A percentile compares a stretch with the other conserved stretches of the same genome.
phyloP scores from a whole-genome alignment of 2,113 vertebrate species.

The Seriola dumerili region DNA sequence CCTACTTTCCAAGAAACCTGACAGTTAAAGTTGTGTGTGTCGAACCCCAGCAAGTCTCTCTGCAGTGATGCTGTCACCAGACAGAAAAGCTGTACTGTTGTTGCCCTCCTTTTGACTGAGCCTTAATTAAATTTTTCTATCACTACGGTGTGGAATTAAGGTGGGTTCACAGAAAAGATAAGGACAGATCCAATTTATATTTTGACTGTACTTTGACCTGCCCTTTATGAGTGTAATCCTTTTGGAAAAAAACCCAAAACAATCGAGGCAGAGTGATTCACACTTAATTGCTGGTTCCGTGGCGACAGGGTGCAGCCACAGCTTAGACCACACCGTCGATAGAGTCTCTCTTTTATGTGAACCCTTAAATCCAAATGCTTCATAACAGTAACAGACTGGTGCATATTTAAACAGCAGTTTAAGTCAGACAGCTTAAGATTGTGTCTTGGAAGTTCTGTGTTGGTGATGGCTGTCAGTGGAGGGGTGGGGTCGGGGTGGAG shows the following conservation, averaged over 20 bases:
- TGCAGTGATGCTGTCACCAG: background rate
- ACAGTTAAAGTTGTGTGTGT: background rate
- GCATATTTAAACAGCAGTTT: slow-evolving; percentile 44
- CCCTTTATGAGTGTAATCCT: slow-evolving; percentile 49
- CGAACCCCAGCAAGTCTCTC: background rate
- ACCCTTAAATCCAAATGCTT: slow-evolving; percentile 42
- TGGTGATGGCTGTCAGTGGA: slow-evolving; percentile 12
- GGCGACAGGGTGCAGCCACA: slow-evolving; percentile 56
- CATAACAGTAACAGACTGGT: slow-evolving; percentile 25
- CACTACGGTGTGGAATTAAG: slow-evolving; percentile 2
- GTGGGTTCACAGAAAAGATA: slow-evolving; percentile 7
- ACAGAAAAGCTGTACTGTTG: background rate
- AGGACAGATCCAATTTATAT: slow-evolving; percentile 13
- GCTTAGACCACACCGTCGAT: slow-evolving; percentile 35
- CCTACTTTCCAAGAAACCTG: slow-evolving; percentile 22
- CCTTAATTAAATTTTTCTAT: slow-evolving; percentile 9
- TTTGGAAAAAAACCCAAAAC: slow-evolving; percentile 7
- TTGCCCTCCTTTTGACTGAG: background rate
- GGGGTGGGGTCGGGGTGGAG: background rate
- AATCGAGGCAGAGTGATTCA: slow-evolving; percentile 60
- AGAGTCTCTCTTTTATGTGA: slow-evolving; percentile 22
- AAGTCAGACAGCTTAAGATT: slow-evolving; percentile 20
- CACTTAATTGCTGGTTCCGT: slow-evolving; percentile 51
- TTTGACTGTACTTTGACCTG: slow-evolving; percentile 64
- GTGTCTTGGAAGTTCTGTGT: slow-evolving; percentile 45